Conservation (phyloP, 2,888 invertebrate genomes). For the Cotesia congregata region DNA sequence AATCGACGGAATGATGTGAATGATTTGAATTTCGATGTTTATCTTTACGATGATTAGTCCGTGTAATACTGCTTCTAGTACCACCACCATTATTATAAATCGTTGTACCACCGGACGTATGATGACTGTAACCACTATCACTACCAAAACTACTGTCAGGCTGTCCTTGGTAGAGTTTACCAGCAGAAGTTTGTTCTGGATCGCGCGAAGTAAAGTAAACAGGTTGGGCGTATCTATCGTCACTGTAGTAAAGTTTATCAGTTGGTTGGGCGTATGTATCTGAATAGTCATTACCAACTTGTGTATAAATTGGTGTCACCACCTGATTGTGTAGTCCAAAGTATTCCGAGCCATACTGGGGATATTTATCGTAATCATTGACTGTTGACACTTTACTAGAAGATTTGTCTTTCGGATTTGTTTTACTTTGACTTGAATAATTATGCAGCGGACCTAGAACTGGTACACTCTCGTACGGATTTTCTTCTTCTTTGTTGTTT, state of each 20-base stretch:
- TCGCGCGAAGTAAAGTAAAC: slow-evolving; percentile 63
- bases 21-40: slow-evolving; percentile 64
- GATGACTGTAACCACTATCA: slow-evolving; percentile 89
- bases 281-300: slow-evolving; percentile 62
- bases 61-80: slow-evolving; percentile 57
- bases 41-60: slow-evolving; percentile 62
- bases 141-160: slow-evolving; percentile 82
- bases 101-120: slow-evolving; percentile 78
- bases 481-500: slow-evolving; percentile 59
- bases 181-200: slow-evolving; percentile 57
- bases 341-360: slow-evolving; percentile 58
- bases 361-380: slow-evolving; percentile 50
- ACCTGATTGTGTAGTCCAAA: slow-evolving; percentile 61
- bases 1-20: slow-evolving; percentile 63
- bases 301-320: slow-evolving; percentile 59
- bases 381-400: slow-evolving; percentile 65
- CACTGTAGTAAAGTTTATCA: slow-evolving; percentile 61
- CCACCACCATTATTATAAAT: slow-evolving; percentile 64
- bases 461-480: slow-evolving; percentile 79
- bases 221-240: slow-evolving; percentile 64
- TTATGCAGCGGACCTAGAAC: slow-evolving; percentile 74
- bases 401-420: slow-evolving; percentile 73
- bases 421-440: slow-evolving; percentile 56
- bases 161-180: slow-evolving; percentile 63
- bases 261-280: slow-evolving; percentile 67